These are phyloP conservation scores for Parochlus steinenii DNA, from an alignment of 2,888 invertebrate species.

Conservation along the genomic window DNA sequence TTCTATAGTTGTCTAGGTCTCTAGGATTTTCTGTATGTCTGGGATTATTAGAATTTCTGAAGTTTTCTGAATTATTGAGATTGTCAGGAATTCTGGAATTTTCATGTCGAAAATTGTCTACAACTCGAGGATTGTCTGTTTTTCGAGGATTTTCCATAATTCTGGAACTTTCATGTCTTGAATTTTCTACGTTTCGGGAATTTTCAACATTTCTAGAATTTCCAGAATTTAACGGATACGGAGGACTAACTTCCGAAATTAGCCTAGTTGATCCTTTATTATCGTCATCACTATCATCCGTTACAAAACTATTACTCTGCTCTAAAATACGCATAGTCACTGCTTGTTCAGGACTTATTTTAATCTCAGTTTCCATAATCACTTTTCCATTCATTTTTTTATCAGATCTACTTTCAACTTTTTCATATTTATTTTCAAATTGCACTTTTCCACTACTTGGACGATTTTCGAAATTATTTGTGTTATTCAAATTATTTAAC, in stretches of 20 bases:
- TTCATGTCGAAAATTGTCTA: too few species aligned
- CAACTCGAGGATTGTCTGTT: too few species aligned
- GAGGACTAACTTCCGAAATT: conserved; percentile 10
- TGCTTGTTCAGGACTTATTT: conserved; percentile 61
- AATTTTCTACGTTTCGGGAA: not conserved
- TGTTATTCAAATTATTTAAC: too few species aligned
- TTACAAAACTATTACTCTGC: conserved; percentile 38
- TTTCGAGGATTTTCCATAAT: too few species aligned
- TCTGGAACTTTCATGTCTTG: too few species aligned
- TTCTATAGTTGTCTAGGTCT: too few species aligned
- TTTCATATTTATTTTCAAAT: conserved; percentile 15
- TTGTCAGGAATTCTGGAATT: too few species aligned
- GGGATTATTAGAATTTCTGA: too few species aligned
- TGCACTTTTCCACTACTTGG: conserved; percentile 15
- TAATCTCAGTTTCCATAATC: conserved; percentile 68
- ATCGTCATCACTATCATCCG: conserved; percentile 18
- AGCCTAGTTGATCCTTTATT: conserved; percentile 2
- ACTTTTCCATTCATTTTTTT: conserved; percentile 38
- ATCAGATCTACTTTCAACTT: conserved; percentile 17
- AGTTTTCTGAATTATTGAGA: too few species aligned
- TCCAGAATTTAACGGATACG: conserved; percentile 11
- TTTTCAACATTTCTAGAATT: conserved; percentile 2
- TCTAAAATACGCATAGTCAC: conserved; percentile 74
- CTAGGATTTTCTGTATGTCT: too few species aligned
- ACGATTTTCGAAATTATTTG: conserved; percentile 14